Percentiles rank a stretch among this genome's conserved stretches.
phyloP scores from a whole-genome alignment of 1,140 invertebrate species.

The Centruroides vittatus region DNA sequence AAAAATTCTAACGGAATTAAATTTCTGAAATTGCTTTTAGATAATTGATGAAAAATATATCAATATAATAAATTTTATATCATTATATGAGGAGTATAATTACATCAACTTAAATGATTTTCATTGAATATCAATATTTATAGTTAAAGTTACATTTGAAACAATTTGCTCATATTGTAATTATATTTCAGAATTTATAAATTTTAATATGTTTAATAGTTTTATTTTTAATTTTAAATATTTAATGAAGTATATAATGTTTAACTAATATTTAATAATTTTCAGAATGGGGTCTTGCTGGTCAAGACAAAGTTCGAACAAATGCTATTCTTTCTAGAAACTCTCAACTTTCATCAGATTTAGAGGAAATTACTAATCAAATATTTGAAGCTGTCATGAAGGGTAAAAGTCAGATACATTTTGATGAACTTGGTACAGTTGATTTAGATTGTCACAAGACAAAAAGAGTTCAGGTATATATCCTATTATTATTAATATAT shows the following conservation, averaged over 20 bases:
- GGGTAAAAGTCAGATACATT: constrained; percentile 40
- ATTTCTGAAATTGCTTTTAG: too few relatives aligned
- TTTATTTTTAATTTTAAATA: too few relatives aligned
- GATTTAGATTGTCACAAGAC: constrained; percentile 21
- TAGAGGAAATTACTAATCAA: constrained; percentile 69
- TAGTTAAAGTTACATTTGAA: too few relatives aligned
- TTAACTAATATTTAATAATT: not conserved
- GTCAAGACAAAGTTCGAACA: not conserved
- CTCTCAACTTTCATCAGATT: constrained; percentile 13
- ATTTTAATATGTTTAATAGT: not conserved
- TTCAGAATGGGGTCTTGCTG: not conserved
- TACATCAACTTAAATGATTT: too few relatives aligned
- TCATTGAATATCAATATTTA: too few relatives aligned
- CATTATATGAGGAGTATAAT: too few relatives aligned
- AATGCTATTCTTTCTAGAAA: not conserved
- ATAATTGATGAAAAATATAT: too few relatives aligned
- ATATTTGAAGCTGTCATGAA: constrained; percentile 68
- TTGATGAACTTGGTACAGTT: constrained; percentile 32
- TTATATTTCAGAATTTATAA: not conserved
- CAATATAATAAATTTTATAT: too few relatives aligned
- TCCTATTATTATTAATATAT: too few relatives aligned
- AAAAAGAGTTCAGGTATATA: too few relatives aligned
- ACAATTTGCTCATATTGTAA: too few relatives aligned
- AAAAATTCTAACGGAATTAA: too few relatives aligned
- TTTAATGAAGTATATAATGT: not conserved